phyloP scores from a whole-genome alignment of 1,140 invertebrate species.

The Antheraea pernyi region DNA sequence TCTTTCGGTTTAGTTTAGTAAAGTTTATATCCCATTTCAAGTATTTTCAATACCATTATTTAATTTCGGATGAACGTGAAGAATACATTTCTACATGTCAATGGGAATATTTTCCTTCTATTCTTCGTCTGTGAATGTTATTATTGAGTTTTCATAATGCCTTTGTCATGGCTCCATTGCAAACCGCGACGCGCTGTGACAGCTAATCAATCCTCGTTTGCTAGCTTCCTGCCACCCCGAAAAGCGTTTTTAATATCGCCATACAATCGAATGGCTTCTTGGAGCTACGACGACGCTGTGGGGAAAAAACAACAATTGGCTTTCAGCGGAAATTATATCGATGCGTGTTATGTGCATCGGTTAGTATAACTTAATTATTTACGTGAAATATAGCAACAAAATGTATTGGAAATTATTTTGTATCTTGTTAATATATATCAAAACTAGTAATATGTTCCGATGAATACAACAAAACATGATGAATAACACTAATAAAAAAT shows the following conservation, averaged over 20 bases:
- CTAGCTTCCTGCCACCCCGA: conserved; percentile 12
- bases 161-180: conserved; percentile 3
- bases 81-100: background rate
- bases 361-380: too few relatives aligned
- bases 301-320: background rate
- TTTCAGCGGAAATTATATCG: background rate
- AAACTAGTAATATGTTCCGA: too few relatives aligned
- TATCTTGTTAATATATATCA: too few relatives aligned
- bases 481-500: too few relatives aligned
- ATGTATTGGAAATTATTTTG: too few relatives aligned
- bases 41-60: background rate
- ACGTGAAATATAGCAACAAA: too few relatives aligned
- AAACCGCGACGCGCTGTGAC: conserved; percentile 16
- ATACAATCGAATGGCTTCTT: conserved; percentile 18
- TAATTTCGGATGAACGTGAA: background rate
- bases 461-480: too few relatives aligned
- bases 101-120: background rate
- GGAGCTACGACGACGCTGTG: conserved; percentile 3
- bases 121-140: background rate
- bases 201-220: conserved; percentile 35
- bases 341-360: too few relatives aligned
- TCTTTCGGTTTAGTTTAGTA: too few relatives aligned
- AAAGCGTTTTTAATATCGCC: conserved; percentile 25
- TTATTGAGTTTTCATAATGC: background rate
- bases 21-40: too few relatives aligned